A percentile compares a stretch with the other conserved stretches of the same genome.
phyloP scores from a whole-genome alignment of 1,140 invertebrate genomes.

The Ericerus pela region DNA sequence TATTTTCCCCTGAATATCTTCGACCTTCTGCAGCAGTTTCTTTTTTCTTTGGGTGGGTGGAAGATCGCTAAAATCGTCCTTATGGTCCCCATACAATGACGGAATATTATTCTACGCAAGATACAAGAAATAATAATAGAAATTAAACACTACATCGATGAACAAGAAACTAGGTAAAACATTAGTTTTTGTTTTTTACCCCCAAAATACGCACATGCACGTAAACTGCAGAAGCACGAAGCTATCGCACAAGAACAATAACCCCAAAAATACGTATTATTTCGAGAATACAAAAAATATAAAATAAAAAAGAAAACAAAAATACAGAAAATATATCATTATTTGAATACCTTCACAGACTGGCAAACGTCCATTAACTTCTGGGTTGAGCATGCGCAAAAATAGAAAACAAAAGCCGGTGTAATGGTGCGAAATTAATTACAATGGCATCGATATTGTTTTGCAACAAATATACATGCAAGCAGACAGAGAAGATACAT shows the following conservation, averaged over 20 bases:
- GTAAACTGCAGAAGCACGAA: too few relatives aligned
- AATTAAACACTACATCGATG: too few relatives aligned
- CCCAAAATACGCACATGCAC: too few relatives aligned
- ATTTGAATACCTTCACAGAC: conserved; percentile 79
- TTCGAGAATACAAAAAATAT: conserved; percentile 13
- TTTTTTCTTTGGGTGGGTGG: conserved; percentile 94
- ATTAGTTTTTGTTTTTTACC: not conserved
- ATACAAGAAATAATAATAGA: conserved; percentile 1
- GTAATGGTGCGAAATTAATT: conserved; percentile 1
- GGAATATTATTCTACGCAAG: conserved; percentile 57
- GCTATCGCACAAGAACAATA: too few relatives aligned
- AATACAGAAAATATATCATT: conserved; percentile 18
- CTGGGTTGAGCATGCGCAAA: conserved; percentile 36
- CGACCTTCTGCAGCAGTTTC: conserved; percentile 76
- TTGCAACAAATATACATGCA: too few relatives aligned
- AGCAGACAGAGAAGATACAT: too few relatives aligned
- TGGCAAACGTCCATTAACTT: conserved; percentile 83
- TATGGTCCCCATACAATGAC: conserved; percentile 54
- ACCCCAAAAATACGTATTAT: too few relatives aligned
- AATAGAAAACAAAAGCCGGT: conserved; percentile 15
- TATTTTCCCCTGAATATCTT: conserved; percentile 74
- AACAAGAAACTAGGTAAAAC: not conserved
- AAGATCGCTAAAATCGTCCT: conserved; percentile 88
- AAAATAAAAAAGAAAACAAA: conserved; percentile 9
- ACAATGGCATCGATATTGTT: too few relatives aligned